Conservation (phyloP, 2,797 vertebrate genomes). For the Anguilla pacifica region DNA sequence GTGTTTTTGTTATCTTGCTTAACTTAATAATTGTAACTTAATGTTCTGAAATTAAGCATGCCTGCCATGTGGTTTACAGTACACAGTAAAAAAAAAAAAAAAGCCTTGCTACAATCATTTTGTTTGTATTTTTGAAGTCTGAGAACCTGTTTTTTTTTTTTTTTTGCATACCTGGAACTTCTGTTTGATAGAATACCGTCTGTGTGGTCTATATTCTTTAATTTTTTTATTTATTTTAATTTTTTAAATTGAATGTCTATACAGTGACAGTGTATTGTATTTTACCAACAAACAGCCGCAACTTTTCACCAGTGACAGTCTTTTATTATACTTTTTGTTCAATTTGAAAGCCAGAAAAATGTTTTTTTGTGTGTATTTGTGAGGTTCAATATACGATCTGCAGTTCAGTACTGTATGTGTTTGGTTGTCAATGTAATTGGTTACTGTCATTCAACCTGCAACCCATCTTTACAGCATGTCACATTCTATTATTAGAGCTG, state of each 20-base stretch:
- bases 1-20: constrained; percentile 70
- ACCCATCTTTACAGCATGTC: constrained; percentile 64
- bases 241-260: constrained; percentile 63
- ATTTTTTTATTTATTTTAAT: constrained; percentile 61
- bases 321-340: constrained; percentile 64
- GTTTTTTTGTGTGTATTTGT: constrained; percentile 73
- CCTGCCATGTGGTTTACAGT: constrained; percentile 67
- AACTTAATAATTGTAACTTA: constrained; percentile 68
- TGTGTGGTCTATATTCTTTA: constrained; percentile 10
- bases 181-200: constrained; percentile 52
- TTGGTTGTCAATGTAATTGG: constrained; percentile 34
- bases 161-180: constrained; percentile 50
- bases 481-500: constrained; percentile 57
- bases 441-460: constrained; percentile 47
- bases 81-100: constrained; percentile 54
- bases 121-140: constrained; percentile 64
- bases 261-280: constrained; percentile 59
- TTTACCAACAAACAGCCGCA: constrained; percentile 52
- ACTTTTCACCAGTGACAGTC: constrained; percentile 50
- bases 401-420: constrained; percentile 44
- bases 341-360: constrained; percentile 48
- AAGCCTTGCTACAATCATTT: constrained; percentile 54
- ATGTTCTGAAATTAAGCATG: constrained; percentile 70
- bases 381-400: constrained; percentile 58
- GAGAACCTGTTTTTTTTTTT: constrained; percentile 53